Evolutionary conservation across 2,797 vertebrate species (phyloP).

Genomic region (Cynodonichthys magdalenae): DNA sequence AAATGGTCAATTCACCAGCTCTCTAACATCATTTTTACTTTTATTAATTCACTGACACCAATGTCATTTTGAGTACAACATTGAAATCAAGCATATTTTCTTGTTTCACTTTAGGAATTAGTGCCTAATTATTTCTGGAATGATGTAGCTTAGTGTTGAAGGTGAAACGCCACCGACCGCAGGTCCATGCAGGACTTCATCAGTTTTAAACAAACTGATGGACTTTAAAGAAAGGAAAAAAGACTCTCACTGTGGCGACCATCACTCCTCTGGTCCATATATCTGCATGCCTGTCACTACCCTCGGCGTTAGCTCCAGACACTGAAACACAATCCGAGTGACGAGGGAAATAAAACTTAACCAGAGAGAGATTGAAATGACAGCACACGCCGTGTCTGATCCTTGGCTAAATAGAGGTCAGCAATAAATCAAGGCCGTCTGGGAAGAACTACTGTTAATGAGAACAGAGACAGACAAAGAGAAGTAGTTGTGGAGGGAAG

Average conservation of each 20-base stretch:
- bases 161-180: slow-evolving; percentile 24
- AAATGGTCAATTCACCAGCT: slow-evolving; percentile 12
- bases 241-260: slow-evolving; percentile 23
- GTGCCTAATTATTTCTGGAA: slow-evolving; percentile 27
- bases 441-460: slow-evolving; percentile 60
- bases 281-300: slow-evolving; percentile 54
- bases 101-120: slow-evolving; percentile 28
- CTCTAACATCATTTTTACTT: slow-evolving; percentile 22
- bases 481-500: background rate
- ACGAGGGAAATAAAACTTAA: slow-evolving; percentile 63
- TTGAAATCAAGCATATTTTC: slow-evolving; percentile 27
- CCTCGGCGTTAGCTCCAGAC: slow-evolving; percentile 63
- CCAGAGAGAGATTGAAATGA: slow-evolving; percentile 68
- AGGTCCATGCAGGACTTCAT: slow-evolving; percentile 17
- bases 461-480: slow-evolving; percentile 39
- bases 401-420: slow-evolving; percentile 71
- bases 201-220: background rate
- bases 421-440: slow-evolving; percentile 64
- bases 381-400: slow-evolving; percentile 65
- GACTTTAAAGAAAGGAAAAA: slow-evolving; percentile 21
- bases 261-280: slow-evolving; percentile 29
- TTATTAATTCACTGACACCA: slow-evolving; percentile 26
- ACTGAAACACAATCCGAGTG: slow-evolving; percentile 66
- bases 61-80: slow-evolving; percentile 17
- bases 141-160: slow-evolving; percentile 10